Evolutionary conservation across 2,888 invertebrate genomes (phyloP).

Genomic region (Nysson spinosus): DNA sequence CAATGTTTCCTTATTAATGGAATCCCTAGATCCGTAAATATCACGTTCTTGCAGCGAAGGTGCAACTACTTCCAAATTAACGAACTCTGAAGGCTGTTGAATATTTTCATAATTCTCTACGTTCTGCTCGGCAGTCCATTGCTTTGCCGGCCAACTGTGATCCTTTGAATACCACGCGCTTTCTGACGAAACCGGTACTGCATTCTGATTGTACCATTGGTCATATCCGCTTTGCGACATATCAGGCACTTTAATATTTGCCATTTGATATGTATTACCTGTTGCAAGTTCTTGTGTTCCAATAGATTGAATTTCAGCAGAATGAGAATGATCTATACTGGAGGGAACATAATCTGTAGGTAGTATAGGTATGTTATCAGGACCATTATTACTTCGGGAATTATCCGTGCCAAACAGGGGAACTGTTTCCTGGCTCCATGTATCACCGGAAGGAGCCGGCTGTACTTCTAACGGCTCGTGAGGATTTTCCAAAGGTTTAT

Average conservation of each 20-base stretch:
- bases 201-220: conserved; percentile 73
- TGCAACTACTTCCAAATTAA: conserved; percentile 71
- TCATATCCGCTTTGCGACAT: conserved; percentile 66
- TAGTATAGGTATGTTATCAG: conserved; percentile 42
- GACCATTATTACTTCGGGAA: conserved; percentile 18
- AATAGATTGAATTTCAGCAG: conserved; percentile 38
- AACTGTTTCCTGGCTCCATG: conserved; percentile 31
- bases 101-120: conserved; percentile 74
- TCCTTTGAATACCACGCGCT: conserved; percentile 65
- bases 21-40: conserved; percentile 72
- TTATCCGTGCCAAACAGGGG: conserved; percentile 9
- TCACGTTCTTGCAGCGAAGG: conserved; percentile 68
- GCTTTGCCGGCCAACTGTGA: conserved; percentile 48
- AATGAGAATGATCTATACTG: conserved; percentile 38
- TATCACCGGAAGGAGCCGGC: conserved; percentile 15
- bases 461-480: conserved; percentile 29
- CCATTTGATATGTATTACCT: conserved; percentile 37
- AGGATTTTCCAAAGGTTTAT: conserved; percentile 47
- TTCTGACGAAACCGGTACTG: conserved; percentile 54
- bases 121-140: conserved; percentile 65
- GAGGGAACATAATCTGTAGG: conserved; percentile 32
- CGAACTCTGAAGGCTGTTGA: conserved; percentile 70
- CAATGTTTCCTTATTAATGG: conserved; percentile 72
- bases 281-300: conserved; percentile 40
- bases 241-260: conserved; percentile 32